Evolutionary conservation across 2,888 invertebrate species (phyloP).

Genomic region (Trichopoda pennipes): DNA sequence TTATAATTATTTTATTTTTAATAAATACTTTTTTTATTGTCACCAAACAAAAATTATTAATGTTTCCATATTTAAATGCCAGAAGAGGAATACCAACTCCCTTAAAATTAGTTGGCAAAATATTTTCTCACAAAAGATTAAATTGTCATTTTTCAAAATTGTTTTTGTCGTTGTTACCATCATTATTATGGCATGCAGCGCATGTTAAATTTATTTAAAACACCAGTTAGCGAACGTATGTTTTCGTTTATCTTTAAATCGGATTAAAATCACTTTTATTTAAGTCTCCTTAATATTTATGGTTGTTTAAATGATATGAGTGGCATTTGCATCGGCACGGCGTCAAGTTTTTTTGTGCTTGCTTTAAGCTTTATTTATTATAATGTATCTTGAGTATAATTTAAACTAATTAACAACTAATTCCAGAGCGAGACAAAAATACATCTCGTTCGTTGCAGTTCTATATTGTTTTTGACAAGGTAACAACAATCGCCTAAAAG

Average conservation of each 20-base stretch:
- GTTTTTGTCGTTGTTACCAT: conserved; percentile 6
- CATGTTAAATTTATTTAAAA: conserved; percentile 25
- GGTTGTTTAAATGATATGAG: not conserved
- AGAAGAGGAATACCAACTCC: not conserved
- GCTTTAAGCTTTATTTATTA: too few species aligned
- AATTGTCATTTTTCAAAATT: conserved; percentile 37
- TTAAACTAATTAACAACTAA: too few species aligned
- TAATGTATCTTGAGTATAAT: too few species aligned
- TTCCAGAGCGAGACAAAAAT: too few species aligned
- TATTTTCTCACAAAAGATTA: conserved; percentile 39
- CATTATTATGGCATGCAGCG: conserved; percentile 42
- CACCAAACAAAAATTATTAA: not conserved
- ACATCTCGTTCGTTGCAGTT: too few species aligned
- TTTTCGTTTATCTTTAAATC: conserved; percentile 54
- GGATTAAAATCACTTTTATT: conserved; percentile 54
- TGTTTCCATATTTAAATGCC: not conserved
- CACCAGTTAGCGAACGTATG: conserved; percentile 45
- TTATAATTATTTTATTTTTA: not conserved
- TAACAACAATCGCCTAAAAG: too few species aligned
- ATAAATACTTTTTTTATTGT: not conserved
- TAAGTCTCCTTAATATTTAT: too few species aligned
- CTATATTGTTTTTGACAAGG: too few species aligned
- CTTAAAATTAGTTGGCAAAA: conserved; percentile 7
- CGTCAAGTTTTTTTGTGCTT: too few species aligned
- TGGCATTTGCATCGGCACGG: conserved; percentile 33